phyloP scores from a whole-genome alignment of 92 coral and sea anemone species.

The Palythoa caribaeorum region DNA sequence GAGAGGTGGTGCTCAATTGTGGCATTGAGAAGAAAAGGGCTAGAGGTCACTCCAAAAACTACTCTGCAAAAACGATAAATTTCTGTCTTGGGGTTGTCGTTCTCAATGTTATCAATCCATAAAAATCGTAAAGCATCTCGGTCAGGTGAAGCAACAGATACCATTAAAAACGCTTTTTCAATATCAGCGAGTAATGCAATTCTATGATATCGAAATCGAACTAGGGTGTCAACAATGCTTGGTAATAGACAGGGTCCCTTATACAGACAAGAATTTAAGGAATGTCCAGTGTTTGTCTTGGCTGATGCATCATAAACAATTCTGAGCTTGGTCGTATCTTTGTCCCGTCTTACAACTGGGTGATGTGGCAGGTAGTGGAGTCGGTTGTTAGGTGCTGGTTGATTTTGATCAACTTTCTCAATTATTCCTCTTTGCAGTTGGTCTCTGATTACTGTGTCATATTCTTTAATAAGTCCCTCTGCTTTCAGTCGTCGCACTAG shows the following conservation, averaged over 20 bases:
- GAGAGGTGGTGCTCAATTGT: constrained; percentile 51
- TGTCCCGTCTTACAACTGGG: constrained; percentile 15
- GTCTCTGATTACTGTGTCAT: constrained; percentile 53
- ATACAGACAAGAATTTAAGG: constrained; percentile 35
- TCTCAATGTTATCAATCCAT: constrained; percentile 37
- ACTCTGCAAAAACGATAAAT: constrained; percentile 49
- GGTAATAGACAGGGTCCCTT: constrained; percentile 20
- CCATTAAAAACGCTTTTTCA: constrained; percentile 38
- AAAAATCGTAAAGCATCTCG: neutral
- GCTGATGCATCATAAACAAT: neutral
- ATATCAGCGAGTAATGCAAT: constrained; percentile 44
- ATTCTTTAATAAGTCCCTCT: constrained; percentile 51
- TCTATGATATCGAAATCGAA: constrained; percentile 45
- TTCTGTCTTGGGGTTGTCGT: constrained; percentile 40
- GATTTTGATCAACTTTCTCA: constrained; percentile 32
- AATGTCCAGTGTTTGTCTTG: constrained; percentile 1
- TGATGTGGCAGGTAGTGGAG: constrained; percentile 36
- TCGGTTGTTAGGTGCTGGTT: neutral
- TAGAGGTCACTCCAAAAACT: constrained; percentile 45
- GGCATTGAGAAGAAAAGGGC: constrained; percentile 65
- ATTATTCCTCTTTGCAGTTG: constrained; percentile 51
- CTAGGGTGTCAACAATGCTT: constrained; percentile 40
- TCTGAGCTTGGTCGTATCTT: constrained; percentile 9
- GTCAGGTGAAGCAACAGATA: constrained; percentile 10
- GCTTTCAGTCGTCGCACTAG: constrained; percentile 55